phyloP scores from a whole-genome alignment of 2,888 invertebrate species.

The Biston stratarius region DNA sequence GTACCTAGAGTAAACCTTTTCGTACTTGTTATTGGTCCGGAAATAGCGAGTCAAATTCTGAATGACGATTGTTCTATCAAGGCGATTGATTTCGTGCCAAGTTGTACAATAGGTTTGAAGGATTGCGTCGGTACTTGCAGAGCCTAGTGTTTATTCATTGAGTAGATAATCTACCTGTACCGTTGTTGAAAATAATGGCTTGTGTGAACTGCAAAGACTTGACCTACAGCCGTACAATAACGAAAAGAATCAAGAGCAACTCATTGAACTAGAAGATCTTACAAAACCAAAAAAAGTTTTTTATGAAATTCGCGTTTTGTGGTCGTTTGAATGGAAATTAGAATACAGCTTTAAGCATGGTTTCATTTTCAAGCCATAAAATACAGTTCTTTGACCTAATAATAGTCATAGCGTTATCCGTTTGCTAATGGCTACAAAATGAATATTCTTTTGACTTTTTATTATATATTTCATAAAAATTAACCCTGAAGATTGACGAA shows the following conservation, averaged over 20 bases:
- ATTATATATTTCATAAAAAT: no score
- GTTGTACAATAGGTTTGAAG: constrained; percentile 18
- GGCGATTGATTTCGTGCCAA: constrained; percentile 25
- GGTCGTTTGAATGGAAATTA: constrained; percentile 1
- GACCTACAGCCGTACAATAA: neutral
- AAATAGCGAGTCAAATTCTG: constrained; percentile 36
- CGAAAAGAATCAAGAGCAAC: neutral
- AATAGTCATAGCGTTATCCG: no score
- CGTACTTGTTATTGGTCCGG: constrained; percentile 25
- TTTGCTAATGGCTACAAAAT: no score
- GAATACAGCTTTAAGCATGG: neutral
- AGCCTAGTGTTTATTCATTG: neutral
- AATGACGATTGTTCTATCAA: constrained; percentile 42
- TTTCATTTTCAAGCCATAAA: neutral
- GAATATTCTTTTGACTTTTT: neutral
- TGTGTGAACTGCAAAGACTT: neutral
- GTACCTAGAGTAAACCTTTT: constrained; percentile 13
- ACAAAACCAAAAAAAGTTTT: neutral
- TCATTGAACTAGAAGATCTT: neutral
- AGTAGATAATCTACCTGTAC: neutral
- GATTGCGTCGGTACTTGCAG: constrained; percentile 20
- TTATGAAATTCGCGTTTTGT: constrained; percentile 2
- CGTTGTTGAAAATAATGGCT: neutral
- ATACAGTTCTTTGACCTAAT: neutral
- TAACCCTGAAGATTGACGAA: constrained; percentile 22